A percentile compares a stretch with the other conserved stretches of the same genome.
These are phyloP conservation scores for Chrysocyon brachyurus DNA, from an alignment of 2,797 vertebrate genomes.

Conservation along the genomic window DNA sequence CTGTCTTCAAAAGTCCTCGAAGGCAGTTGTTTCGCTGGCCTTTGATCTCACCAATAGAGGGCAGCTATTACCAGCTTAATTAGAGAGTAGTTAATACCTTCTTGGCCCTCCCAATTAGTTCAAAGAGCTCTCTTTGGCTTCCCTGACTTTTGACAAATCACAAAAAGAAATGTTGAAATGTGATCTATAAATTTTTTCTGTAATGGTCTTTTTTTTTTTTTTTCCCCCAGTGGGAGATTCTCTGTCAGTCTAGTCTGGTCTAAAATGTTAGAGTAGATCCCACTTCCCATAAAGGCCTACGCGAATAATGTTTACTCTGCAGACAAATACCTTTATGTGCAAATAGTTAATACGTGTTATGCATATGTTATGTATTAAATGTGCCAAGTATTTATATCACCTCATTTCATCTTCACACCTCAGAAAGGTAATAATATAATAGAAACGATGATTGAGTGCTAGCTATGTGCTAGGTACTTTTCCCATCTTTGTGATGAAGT, in stretches of 20 bases:
- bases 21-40: conserved; percentile 35
- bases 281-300: not conserved
- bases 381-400: not conserved
- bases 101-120: conserved; percentile 67
- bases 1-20: conserved; percentile 37
- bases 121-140: conserved; percentile 64
- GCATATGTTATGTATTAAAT: not conserved
- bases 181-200: conserved; percentile 17
- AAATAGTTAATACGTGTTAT: conserved; percentile 24
- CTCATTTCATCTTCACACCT: conserved; percentile 58
- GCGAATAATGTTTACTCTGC: conserved; percentile 23
- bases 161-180: conserved; percentile 62
- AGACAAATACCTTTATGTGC: conserved; percentile 17
- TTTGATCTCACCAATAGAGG: conserved; percentile 67
- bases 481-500: conserved; percentile 47
- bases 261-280: not conserved
- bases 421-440: conserved; percentile 25
- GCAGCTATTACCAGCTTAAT: conserved; percentile 76
- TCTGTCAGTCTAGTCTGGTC: not conserved
- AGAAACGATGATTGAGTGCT: not conserved
- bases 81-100: conserved; percentile 68
- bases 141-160: conserved; percentile 53
- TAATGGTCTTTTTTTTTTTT: not conserved
- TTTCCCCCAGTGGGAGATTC: not conserved
- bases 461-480: conserved; percentile 25